Base-by-base conservation (phyloP, 2,888 invertebrate species). In the Argynnis bischoffii region DNA sequence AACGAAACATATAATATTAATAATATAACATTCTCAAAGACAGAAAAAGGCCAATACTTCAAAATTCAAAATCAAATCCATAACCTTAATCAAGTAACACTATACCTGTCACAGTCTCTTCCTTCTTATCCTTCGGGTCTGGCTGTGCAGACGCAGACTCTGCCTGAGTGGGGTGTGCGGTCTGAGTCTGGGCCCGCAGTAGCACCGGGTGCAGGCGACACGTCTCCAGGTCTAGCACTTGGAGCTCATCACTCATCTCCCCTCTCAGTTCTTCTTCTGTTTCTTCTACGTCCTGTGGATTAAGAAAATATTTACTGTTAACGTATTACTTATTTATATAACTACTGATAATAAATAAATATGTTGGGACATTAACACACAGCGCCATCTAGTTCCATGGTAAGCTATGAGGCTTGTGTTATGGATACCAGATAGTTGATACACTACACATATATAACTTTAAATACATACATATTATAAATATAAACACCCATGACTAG, bases 191-290 rank as follows among this genome's bases (percentile, higher is more conserved):
- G 0, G 72, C 56, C 15, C 78, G 78, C 54, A 92, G 75, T 6
- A 81, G 83, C 77, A 97, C 93, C 64, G 93, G 88, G 75, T 95
- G 94, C 98, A 98, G 98, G 70, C 94, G 93, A 56, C 95, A 92
- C 67, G 95, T 94, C 68, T 96, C 95, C 71, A 97, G 82, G 81
- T 98, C 98, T 6, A 99, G 82, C 46, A 94, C 89, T 70, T 95
- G 94, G 11, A 98, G 90, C 59, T 98, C 97, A 79, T 97, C 96
- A 75, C 94, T 96, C 90, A 98, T 97, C 70, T 94, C 95, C 0
- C 98, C 97, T 8, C 94, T 93, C 1, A 98, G 86, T 69, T 95
- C 94, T 79, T 97, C 97, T 64, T 98, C 98, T 63, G 96, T 95
- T 79, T 97, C 96, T 81, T 97, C 96, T 63, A 95, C 93, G 77